phyloP scores from a whole-genome alignment of 2,888 invertebrate species.

The Megastigmus dorsalis region DNA sequence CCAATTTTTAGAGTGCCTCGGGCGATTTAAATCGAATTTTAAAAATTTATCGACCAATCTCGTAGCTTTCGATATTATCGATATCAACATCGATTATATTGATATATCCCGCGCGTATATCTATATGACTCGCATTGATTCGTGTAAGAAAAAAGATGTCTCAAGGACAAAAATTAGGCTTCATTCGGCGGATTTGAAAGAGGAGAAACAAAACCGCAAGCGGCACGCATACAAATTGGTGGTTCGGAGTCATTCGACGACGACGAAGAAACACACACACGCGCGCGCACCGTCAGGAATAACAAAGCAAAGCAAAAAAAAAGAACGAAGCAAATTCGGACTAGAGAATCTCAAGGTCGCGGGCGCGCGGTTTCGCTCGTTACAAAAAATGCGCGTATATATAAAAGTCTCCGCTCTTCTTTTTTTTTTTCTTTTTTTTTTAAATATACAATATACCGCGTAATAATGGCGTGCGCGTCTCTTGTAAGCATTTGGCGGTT shows the following conservation, averaged over 20 bases:
- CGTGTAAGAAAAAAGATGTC: background rate
- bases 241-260: constrained; percentile 13
- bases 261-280: constrained; percentile 12
- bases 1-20: constrained; percentile 28
- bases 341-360: constrained; percentile 50
- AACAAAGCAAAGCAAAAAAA: constrained; percentile 17
- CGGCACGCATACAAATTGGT: constrained; percentile 32
- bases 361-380: constrained; percentile 29
- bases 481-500: constrained; percentile 46
- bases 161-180: constrained; percentile 16
- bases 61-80: constrained; percentile 3
- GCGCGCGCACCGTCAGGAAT: constrained; percentile 18
- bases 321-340: constrained; percentile 24
- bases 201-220: constrained; percentile 1
- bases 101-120: too few species aligned
- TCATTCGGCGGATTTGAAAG: constrained; percentile 32
- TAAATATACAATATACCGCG: constrained; percentile 12
- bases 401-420: background rate
- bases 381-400: background rate
- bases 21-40: background rate
- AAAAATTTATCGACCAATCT: background rate
- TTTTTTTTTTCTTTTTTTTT: constrained; percentile 8
- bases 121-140: too few species aligned
- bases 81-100: constrained; percentile 8
- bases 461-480: constrained; percentile 27